Conservation (phyloP, 2,113 vertebrate species). For the Melanerpes aurifrons region DNA sequence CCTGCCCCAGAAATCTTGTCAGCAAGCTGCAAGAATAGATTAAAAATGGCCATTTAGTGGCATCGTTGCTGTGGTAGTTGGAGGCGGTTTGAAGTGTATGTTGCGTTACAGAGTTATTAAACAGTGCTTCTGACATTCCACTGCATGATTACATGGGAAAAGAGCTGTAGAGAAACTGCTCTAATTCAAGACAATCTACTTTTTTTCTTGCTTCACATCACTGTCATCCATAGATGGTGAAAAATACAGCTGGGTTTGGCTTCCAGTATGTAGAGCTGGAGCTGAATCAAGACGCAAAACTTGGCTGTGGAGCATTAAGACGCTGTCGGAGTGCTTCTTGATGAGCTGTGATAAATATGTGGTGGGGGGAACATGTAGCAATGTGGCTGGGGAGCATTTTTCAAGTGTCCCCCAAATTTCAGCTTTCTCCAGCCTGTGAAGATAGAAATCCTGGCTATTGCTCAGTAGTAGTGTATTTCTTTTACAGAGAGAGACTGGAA, state of each 20-base stretch:
- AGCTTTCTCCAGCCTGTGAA: background rate
- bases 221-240: background rate
- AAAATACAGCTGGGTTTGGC: background rate
- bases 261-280: constrained; percentile 11
- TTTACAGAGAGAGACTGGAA: background rate
- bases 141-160: background rate
- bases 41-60: constrained; percentile 27
- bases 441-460: background rate
- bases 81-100: constrained; percentile 15
- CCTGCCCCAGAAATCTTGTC: constrained; percentile 49
- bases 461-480: background rate
- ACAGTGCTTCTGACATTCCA: constrained; percentile 44
- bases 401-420: rapidly evolving
- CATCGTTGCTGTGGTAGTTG: background rate
- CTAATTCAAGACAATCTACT: constrained; percentile 23
- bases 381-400: background rate
- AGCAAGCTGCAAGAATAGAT: constrained; percentile 66
- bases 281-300: background rate
- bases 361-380: constrained; percentile 22
- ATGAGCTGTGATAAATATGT: background rate
- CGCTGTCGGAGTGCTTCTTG: constrained; percentile 35
- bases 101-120: constrained; percentile 42
- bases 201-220: background rate
- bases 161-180: background rate
- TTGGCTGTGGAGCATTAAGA: background rate